Percentiles rank a stretch among this genome's conserved stretches.
phyloP scores from a whole-genome alignment of 2,113 vertebrate species.

The Podilymbus podiceps region DNA sequence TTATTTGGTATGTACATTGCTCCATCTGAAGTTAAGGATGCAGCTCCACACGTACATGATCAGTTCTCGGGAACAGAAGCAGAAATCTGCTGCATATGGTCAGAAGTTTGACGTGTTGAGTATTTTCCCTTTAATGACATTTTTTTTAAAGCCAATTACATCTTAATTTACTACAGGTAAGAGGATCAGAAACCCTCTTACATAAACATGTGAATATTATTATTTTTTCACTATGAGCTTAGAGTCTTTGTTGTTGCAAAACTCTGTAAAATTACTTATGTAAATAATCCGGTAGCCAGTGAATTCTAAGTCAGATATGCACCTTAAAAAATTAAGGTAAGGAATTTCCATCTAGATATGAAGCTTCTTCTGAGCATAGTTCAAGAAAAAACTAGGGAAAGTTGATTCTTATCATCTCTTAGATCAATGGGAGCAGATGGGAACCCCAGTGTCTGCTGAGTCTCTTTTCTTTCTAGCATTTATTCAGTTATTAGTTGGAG shows the following conservation, averaged over 20 bases:
- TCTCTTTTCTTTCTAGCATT: not conserved
- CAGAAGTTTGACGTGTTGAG: not conserved
- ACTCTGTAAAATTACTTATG: not conserved
- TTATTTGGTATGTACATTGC: not conserved
- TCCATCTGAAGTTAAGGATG: not conserved
- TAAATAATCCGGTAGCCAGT: not conserved
- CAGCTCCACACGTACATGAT: not conserved
- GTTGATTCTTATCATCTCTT: not conserved
- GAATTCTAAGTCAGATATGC: too few species aligned
- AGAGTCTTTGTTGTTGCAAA: not conserved
- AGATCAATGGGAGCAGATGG: not conserved
- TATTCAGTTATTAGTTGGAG: not conserved
- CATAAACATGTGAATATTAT: not conserved
- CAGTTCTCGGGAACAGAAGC: not conserved
- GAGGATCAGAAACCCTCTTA: not conserved
- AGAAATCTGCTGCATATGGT: not conserved
- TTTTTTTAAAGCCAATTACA: not conserved
- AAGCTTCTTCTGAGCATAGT: not conserved
- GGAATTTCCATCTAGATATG: not conserved
- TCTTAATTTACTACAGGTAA: not conserved
- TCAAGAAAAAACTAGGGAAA: not conserved
- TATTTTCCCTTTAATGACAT: not conserved
- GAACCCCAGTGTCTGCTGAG: not conserved
- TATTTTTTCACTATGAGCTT: not conserved
- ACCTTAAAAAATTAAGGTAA: not conserved